Base-by-base conservation (phyloP, 37 sponge, comb jelly and placozoan genomes). In the Amphimedon queenslandica region DNA sequence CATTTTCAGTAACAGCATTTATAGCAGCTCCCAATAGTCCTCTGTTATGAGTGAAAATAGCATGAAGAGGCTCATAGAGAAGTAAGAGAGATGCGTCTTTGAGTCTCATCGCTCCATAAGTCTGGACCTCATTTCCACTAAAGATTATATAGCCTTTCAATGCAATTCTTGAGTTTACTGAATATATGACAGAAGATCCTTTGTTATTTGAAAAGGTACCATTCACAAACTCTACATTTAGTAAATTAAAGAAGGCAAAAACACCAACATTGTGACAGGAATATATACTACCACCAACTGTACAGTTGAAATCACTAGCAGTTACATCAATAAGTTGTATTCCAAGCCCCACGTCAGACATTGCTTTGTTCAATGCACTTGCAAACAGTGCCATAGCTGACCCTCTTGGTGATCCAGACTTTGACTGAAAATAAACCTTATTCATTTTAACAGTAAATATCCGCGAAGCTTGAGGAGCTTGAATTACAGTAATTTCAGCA, bases 11-110 rank as follows among this genome's bases (percentile, higher is more conserved):
- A n/a, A 40, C 36, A 3, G 47, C 30, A 27, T 57, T 57, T 13
- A 79, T 79, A 35, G 61, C 80, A 24, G 70, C 80, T 27, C 80
- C 80, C 0, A 38, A 1, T 34, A 58, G 1, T 1, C 70, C 80
- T n/a, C 21, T 79, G 64, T 79, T 79, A 20, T 58, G 31, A 1
- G 28, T 5, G 29, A 79, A 79, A 13, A 6, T 31, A 4, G 69
- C 27, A 37, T 33, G 47, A 2, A 61, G 18, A 1, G 25, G 29
- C 2, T 79, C 39, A 6, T 25, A 4, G 3, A 79, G 2, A 41
- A 42, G 25, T 5, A 79, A 18, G 23, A 6, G 23, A 8, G 80
- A 79, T 30, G 42, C 58, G 3, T 24, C 51, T 2, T 56, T 36
- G 3, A 79, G 16, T 4, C 2, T 21, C 8, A 76, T 60, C 1